Conservation (phyloP, 2,113 vertebrate genomes). For the Phrynocephalus versicolor region DNA sequence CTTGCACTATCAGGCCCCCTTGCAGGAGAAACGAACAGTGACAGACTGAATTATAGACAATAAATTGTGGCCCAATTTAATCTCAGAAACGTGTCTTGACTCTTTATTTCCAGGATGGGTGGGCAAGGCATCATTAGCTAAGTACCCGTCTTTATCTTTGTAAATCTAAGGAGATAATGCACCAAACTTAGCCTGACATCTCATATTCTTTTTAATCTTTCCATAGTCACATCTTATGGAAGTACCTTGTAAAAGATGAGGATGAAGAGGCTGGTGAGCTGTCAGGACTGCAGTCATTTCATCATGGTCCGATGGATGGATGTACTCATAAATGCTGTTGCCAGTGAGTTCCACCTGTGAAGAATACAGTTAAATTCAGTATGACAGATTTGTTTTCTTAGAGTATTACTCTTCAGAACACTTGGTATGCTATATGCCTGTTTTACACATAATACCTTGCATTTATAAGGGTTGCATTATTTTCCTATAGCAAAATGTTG, state of each 20-base stretch:
- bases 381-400: background rate
- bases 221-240: background rate
- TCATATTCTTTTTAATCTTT: background rate
- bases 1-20: no score
- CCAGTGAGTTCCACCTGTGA: conserved; percentile 93
- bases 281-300: conserved; percentile 93
- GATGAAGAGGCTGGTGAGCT: conserved; percentile 84
- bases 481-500: background rate
- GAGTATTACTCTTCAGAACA: background rate
- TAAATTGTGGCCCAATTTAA: no score
- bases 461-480: background rate
- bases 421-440: background rate
- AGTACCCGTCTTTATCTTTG: background rate
- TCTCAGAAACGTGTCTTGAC: no score
- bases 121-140: background rate
- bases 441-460: background rate
- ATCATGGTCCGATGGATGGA: conserved; percentile 93
- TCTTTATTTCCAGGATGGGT: no score
- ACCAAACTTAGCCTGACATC: background rate
- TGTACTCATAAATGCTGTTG: conserved; percentile 96
- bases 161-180: background rate
- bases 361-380: conserved; percentile 8
- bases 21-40: no score
- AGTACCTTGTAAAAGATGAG: conserved; percentile 88
- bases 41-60: no score